Evolutionary conservation across 2,113 vertebrate species (phyloP).

Genomic region (Phaetusa simplex): DNA sequence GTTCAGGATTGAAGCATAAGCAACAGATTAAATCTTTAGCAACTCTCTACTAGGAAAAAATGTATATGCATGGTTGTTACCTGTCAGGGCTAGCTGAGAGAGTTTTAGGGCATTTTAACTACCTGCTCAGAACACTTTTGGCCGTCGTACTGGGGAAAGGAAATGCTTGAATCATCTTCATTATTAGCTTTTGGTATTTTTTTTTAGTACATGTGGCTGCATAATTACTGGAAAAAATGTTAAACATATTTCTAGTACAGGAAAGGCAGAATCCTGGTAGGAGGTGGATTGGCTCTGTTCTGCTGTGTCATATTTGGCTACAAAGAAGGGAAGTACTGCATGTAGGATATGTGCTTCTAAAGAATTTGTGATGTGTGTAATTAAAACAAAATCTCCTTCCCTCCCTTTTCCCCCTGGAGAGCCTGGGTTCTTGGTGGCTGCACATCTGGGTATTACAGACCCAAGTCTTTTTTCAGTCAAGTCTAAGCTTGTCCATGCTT

Average conservation of each 20-base stretch:
- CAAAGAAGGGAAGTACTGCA: neutral
- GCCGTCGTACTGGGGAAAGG: neutral
- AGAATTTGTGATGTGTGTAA: neutral
- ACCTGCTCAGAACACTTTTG: neutral
- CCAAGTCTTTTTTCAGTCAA: neutral
- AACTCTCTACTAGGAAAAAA: neutral
- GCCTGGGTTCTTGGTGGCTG: neutral
- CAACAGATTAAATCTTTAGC: neutral
- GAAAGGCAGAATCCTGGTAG: neutral
- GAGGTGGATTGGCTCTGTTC: conserved; percentile 11
- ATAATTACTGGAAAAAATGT: neutral
- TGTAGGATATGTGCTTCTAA: neutral
- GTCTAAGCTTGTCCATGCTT: neutral
- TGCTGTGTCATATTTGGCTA: conserved; percentile 33
- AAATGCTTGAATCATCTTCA: neutral
- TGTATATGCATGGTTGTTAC: neutral
- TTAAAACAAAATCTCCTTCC: neutral
- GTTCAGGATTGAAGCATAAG: neutral
- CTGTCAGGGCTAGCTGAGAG: neutral
- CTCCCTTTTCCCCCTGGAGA: neutral
- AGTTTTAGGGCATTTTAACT: neutral
- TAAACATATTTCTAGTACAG: neutral
- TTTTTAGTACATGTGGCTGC: neutral
- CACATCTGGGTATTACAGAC: neutral
- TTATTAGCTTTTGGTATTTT: neutral